Evolutionary conservation across 2,113 vertebrate species (phyloP), one percentile per base, ranked within the genome.

Genomic region (Ivindomyrus marchei): DNA sequence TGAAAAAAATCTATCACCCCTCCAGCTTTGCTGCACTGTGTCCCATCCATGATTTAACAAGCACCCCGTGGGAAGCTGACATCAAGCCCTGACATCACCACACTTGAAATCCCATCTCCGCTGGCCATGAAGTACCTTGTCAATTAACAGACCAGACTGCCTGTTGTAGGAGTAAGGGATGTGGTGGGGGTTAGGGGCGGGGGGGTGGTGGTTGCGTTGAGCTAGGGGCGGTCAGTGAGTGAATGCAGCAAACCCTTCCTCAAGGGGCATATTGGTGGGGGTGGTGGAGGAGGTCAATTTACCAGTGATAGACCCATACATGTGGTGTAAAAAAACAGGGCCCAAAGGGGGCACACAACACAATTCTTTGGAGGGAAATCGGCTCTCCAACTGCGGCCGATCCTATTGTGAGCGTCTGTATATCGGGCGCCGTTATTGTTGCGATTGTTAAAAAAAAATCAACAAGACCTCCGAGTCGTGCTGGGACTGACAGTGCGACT

Each of bases 81-180:
- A 90, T 77, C 87, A 85, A 90, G 77, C 11, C 77, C 90, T 90
- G 90, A 90, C 90, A 90, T 90, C 90, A 88, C 88, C 90, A 85
- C 90, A 89, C 74, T 88, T 89, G 90, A 90, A 88, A 90, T 88
- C 74, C 90, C 90, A 90, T 89, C 88, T 91, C 90, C 56, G 88
- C 90, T 91, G 88, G 88, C 90, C 88, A 88, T 88, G 90, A 90
- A 85, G 88, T 85, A 56, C 88, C 90, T 91, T 90, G 90, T 88
- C 90, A 90, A 90, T 90, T 88, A 90, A 90, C 90, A 88, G 90
- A 84, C 87, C 90, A 88, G 87, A 62, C 87, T 39, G 90, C 66
- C 50, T 62, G 70, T 84, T 90, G 70, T 39, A 88, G 87, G n/a
- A n/a, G 46, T 62, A 58, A 19, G 8, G 86, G 52, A 31, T 46